Base-by-base conservation (phyloP, 2,113 vertebrate species). In the Hepsetus odoe region DNA sequence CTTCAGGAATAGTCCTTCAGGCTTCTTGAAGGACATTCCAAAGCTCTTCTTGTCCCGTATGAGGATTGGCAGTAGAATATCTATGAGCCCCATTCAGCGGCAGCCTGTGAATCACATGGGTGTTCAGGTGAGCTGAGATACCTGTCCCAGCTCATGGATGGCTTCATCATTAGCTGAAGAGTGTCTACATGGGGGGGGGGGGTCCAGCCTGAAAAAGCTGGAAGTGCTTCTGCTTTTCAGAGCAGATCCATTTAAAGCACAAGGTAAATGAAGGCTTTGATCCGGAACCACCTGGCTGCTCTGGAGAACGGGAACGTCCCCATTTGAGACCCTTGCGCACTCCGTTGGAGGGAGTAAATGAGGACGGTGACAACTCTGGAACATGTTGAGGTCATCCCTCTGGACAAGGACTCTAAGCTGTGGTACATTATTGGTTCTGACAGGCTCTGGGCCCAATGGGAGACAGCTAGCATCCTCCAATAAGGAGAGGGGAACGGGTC, bases 381-480 rank as follows among this genome's bases (percentile, higher is more conserved):
- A 35, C 49, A 51, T 1, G 22, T 7, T 24, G 14, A 30, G 26
- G 28, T 72, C 20, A 16, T 72, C 59, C 67, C 67, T 58, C 32
- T 56, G 73, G 73, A 76, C 58, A 20, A 10, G 42, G 26, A 44
- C 73, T 62, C 66, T 46, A 6, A 62, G 67, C 33, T 11, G 4
- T 0, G 30, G 13, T 56, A 76, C 67, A 46, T 28, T 46, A 76
- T 72, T 46, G 74, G 38, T 66, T 71, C 49, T 58, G 59, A 76
- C 79, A 76, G 67, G 56, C 16, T 30, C 22, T 46, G 12, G 49
- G 69, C 49, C 59, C 35, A 58, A 9, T 22, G 67, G 33, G 58
- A 66, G 13, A 49, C 33, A 13, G 55, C 46, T 38, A 16, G 5
- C 56, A 49, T 66, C 49, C 18, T 49, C 68, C 49, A 11, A 69